phyloP scores from a whole-genome alignment of 2,888 invertebrate genomes.

The Pollenia amentaria region DNA sequence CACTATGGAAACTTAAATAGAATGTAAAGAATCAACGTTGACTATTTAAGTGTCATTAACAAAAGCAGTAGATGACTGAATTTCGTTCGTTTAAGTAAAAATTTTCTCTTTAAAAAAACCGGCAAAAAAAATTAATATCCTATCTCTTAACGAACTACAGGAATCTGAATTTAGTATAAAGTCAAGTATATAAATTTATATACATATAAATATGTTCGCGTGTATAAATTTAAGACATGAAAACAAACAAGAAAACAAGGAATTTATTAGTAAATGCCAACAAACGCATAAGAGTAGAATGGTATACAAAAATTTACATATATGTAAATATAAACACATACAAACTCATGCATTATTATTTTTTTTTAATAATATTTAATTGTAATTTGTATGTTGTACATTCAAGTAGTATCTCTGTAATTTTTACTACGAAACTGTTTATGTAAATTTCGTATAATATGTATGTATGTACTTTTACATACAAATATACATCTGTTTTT shows the following conservation, averaged over 20 bases:
- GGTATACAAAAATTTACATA: slow-evolving; percentile 50
- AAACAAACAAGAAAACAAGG: slow-evolving; percentile 54
- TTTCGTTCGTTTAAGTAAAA: too few relatives aligned
- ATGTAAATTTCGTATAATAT: slow-evolving; percentile 57
- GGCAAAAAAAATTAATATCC: too few relatives aligned
- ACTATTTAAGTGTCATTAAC: too few relatives aligned
- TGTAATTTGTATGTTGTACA: slow-evolving; percentile 56
- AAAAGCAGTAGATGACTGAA: too few relatives aligned
- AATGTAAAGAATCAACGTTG: too few relatives aligned
- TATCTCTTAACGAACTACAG: too few relatives aligned
- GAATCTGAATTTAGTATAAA: too few relatives aligned
- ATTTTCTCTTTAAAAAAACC: too few relatives aligned
- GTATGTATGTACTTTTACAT: neutral
- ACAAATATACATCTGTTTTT: too few relatives aligned
- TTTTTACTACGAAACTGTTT: slow-evolving; percentile 53
- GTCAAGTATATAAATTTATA: too few relatives aligned
- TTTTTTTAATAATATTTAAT: neutral
- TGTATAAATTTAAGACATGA: slow-evolving; percentile 55
- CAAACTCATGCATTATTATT: too few relatives aligned
- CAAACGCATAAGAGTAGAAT: slow-evolving; percentile 58
- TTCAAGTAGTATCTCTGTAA: slow-evolving; percentile 54
- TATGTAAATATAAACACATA: slow-evolving; percentile 13
- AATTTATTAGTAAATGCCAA: slow-evolving; percentile 64
- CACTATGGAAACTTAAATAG: too few relatives aligned
- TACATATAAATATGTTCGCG: slow-evolving; percentile 24